These are phyloP conservation scores for Perdita meconis DNA, from an alignment of 2,888 invertebrate species.

Conservation along the genomic window DNA sequence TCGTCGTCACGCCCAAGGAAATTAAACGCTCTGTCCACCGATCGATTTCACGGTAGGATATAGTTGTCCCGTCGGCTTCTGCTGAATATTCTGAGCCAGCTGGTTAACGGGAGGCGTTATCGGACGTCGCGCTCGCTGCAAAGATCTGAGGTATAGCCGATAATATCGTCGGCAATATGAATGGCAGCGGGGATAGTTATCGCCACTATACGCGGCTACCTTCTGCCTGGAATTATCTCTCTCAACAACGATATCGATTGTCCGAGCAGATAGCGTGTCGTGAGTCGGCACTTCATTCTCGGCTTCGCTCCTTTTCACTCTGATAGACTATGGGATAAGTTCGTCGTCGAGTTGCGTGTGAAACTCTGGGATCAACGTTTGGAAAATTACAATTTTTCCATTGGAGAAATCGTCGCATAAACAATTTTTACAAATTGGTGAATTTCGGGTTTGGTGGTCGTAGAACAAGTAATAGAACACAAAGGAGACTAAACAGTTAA, in stretches of 20 bases:
- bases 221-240: conserved; percentile 70
- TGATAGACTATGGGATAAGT: conserved; percentile 64
- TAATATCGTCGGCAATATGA: conserved; percentile 63
- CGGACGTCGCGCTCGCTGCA: conserved; percentile 33
- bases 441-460: too few species aligned
- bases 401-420: too few species aligned
- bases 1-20: neutral
- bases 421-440: too few species aligned
- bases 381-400: conserved; percentile 21
- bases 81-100: conserved; percentile 15
- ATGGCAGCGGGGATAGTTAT: conserved; percentile 66
- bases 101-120: conserved; percentile 50
- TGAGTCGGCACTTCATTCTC: conserved; percentile 69
- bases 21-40: conserved; percentile 12
- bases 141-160: conserved; percentile 61
- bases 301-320: conserved; percentile 66
- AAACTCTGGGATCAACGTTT: conserved; percentile 30
- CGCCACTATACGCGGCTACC: conserved; percentile 61
- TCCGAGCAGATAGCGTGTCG: conserved; percentile 65
- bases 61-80: conserved; percentile 6
- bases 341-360: conserved; percentile 26
- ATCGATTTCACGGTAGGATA: conserved; percentile 29
- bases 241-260: conserved; percentile 72
- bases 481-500: too few species aligned
- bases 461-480: too few species aligned